Base-by-base conservation (phyloP, 2,888 invertebrate species). In the Heteromyza rotundicornis region DNA sequence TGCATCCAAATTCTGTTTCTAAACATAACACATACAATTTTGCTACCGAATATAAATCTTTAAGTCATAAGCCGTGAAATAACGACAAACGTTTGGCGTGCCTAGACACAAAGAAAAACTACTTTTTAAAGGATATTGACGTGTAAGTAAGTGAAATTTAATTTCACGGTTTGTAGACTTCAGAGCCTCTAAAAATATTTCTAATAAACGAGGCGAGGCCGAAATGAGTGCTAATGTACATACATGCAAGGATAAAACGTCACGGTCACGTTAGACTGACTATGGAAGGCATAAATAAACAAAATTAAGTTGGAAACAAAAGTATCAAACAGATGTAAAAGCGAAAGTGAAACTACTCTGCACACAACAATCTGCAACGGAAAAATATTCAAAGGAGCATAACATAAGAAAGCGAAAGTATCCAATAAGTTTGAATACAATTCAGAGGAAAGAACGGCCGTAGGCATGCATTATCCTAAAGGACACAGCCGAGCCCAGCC, bases 31-130 rank as follows among this genome's bases (percentile, higher is more conserved):
- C 70, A 68, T 75, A 71, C 69, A 74, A 69, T 72, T 75, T 72
- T 68, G 72, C 66, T 71, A 68, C 67, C 68, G 64, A 69, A 67
- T 74, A 72, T 72, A 73, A 74, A 72, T 75, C 75, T 68, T 67
- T 71, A 36, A 59, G 49, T 59, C 53, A 59, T 22, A 59, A 32
- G 35, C 52, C 53, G 32, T 3, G n/a, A 51, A 23, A 24, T 14
- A n/a, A 51, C 14, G 16, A 52, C 27, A 8, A 52, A n/a, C n/a
- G n/a, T n/a, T n/a, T 52, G 14, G 27, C 24, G 52, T 27, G 32
- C 19, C 16, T n/a, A 2, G 3, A 27, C 27, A 23, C 3, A 24
- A 32, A 10, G 27, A 2, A 22, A 16, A 67, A 65, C 59, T 64
- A 27, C 53, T 36, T 50, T 10, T 16, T 8, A 62, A 64, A 65